phyloP scores from a whole-genome alignment of 2,797 vertebrate species.

The Presbytis comata region DNA sequence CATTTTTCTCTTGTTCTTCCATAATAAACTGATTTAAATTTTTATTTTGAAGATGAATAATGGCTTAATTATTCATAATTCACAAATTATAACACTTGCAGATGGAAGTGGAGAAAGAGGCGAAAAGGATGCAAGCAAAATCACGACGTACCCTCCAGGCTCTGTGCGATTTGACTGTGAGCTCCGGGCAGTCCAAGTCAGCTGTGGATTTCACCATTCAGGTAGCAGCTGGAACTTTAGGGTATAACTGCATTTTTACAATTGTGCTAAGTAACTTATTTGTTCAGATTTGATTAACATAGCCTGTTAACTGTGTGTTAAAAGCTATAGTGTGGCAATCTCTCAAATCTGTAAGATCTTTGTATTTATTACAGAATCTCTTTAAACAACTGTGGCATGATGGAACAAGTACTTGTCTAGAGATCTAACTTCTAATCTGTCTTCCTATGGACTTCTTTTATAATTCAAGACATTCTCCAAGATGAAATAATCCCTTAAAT shows the following conservation, averaged over 20 bases:
- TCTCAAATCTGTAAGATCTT: slow-evolving; percentile 22
- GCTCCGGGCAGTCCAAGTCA: slow-evolving; percentile 96
- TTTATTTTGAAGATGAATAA: slow-evolving; percentile 27
- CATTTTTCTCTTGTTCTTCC: slow-evolving; percentile 48
- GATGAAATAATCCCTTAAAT: slow-evolving; percentile 18
- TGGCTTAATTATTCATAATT: slow-evolving; percentile 62
- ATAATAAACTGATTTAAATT: slow-evolving; percentile 58
- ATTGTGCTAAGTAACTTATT: slow-evolving; percentile 49
- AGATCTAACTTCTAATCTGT: background rate
- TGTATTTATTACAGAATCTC: background rate
- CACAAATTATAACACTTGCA: slow-evolving; percentile 80
- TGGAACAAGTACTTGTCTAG: background rate
- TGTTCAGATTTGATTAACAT: slow-evolving; percentile 20
- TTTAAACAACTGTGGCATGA: background rate
- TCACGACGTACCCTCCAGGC: slow-evolving; percentile 98
- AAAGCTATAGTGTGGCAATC: background rate
- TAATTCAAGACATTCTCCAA: background rate
- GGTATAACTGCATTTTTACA: slow-evolving; percentile 72
- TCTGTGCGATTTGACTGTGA: slow-evolving; percentile 97
- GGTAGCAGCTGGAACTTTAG: slow-evolving; percentile 86
- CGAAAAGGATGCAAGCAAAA: slow-evolving; percentile 99
- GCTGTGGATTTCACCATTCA: slow-evolving; percentile 99
- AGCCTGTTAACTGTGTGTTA: background rate
- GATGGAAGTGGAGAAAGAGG: slow-evolving; percentile 97
- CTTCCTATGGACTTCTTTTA: slow-evolving; percentile 13